Percentiles rank a stretch among this genome's conserved stretches.
phyloP scores from a whole-genome alignment of 2,113 vertebrate species.

The Gallinago undulata region DNA sequence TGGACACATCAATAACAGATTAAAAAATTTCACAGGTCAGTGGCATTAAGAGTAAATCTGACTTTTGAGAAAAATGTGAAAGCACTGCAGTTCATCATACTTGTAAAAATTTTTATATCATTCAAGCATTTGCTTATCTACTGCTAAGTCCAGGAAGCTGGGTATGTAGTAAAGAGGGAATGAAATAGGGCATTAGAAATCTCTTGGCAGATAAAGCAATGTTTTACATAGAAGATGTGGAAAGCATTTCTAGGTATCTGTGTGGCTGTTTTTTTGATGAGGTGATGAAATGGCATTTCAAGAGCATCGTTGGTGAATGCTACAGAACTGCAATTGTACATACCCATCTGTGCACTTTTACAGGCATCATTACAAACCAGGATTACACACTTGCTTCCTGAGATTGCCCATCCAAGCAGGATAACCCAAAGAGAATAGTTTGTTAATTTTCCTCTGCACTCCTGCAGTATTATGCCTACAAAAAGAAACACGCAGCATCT shows the following conservation, averaged over 20 bases:
- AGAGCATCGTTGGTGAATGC: background rate
- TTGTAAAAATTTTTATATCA: background rate
- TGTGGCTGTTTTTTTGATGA: background rate
- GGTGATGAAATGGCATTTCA: slow-evolving; percentile 14
- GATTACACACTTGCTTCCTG: background rate
- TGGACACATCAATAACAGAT: background rate
- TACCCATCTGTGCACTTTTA: background rate
- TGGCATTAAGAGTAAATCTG: background rate
- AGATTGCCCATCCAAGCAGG: background rate
- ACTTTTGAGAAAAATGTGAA: background rate
- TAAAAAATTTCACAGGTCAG: background rate
- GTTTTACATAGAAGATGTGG: background rate
- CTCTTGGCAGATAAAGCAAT: background rate
- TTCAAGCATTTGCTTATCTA: background rate
- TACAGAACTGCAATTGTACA: background rate
- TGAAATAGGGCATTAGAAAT: background rate
- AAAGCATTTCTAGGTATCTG: background rate
- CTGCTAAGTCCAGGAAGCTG: background rate
- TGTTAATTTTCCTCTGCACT: background rate
- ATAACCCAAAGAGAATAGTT: background rate
- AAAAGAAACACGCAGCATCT: background rate
- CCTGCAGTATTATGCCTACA: background rate
- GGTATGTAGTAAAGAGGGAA: background rate
- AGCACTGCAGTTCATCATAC: background rate
- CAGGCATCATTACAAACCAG: background rate